Percentiles rank a stretch among this genome's conserved stretches.
phyloP scores from a whole-genome alignment of 2,888 invertebrate species.

The Epinotia demarniana region DNA sequence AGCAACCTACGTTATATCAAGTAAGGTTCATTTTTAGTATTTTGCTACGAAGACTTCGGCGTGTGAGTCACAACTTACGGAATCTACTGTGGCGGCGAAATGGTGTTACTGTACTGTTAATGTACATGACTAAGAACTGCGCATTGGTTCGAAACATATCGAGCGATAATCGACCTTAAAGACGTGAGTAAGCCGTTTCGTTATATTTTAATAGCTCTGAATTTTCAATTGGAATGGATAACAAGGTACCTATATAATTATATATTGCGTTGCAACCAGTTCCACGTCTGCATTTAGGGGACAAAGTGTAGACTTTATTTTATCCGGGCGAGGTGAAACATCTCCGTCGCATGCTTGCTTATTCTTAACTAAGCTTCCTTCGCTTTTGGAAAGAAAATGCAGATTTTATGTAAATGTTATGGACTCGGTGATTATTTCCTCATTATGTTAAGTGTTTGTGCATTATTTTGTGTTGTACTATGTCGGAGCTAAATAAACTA shows the following conservation, averaged over 20 bases:
- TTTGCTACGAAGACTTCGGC: no score
- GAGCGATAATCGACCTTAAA: no score
- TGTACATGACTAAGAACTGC: no score
- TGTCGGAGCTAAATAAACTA: conserved; percentile 12
- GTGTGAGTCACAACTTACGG: no score
- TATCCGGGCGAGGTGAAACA: neutral
- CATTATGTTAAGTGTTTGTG: conserved; percentile 43
- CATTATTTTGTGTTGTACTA: conserved; percentile 20
- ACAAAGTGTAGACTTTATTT: neutral
- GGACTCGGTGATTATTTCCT: conserved; percentile 41
- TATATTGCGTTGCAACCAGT: neutral
- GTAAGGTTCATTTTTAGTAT: no score
- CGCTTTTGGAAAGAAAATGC: conserved; percentile 42
- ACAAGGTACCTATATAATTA: no score
- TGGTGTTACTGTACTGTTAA: no score
- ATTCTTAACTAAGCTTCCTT: conserved; percentile 36
- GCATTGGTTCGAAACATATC: no score
- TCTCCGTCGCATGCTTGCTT: conserved; percentile 12
- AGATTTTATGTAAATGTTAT: conserved; percentile 43
- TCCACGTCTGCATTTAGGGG: neutral
- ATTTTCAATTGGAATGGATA: neutral
- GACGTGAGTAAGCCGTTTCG: no score
- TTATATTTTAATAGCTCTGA: neutral
- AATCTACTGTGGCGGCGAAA: no score
- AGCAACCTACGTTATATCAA: no score